Conservation (phyloP, 1,140 invertebrate species). For the Pachypeltis micranthus region DNA sequence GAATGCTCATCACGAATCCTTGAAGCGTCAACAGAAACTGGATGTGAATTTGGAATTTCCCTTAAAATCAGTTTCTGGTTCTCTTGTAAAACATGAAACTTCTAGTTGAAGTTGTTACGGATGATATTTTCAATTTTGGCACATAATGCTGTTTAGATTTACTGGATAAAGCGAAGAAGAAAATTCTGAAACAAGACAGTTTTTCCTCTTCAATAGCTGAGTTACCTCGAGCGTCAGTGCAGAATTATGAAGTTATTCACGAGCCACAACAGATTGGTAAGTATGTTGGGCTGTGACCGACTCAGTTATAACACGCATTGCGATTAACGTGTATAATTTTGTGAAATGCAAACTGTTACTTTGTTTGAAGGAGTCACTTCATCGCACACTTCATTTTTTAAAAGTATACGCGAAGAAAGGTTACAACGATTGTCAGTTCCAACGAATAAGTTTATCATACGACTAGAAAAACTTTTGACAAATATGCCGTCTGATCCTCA, state of each 20-base stretch:
- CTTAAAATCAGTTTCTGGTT: too few relatives aligned
- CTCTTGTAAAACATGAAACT: too few relatives aligned
- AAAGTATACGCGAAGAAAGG: slow-evolving; percentile 52
- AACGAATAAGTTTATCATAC: slow-evolving; percentile 90
- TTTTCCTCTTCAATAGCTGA: slow-evolving; percentile 25
- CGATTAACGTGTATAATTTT: not conserved
- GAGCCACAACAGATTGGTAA: slow-evolving; percentile 51
- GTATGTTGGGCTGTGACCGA: too few relatives aligned
- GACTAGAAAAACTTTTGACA: slow-evolving; percentile 79
- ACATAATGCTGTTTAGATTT: slow-evolving; percentile 49
- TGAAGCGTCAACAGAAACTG: too few relatives aligned
- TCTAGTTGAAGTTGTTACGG: too few relatives aligned
- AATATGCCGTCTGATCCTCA: slow-evolving; percentile 68
- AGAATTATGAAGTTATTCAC: slow-evolving; percentile 34
- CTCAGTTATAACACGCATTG: slow-evolving; percentile 8
- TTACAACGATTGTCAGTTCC: slow-evolving; percentile 82
- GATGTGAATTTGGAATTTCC: too few relatives aligned
- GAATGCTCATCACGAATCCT: too few relatives aligned
- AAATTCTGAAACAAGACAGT: slow-evolving; percentile 65
- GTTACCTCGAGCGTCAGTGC: slow-evolving; percentile 27
- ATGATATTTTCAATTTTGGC: too few relatives aligned
- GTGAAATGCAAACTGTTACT: not conserved
- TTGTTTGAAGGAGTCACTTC: slow-evolving; percentile 44
- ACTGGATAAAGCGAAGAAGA: slow-evolving; percentile 71
- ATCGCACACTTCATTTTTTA: slow-evolving; percentile 67